These are phyloP conservation scores for Drosophila melanocephala DNA, from an alignment of 2,888 invertebrate genomes.

Conservation along the genomic window DNA sequence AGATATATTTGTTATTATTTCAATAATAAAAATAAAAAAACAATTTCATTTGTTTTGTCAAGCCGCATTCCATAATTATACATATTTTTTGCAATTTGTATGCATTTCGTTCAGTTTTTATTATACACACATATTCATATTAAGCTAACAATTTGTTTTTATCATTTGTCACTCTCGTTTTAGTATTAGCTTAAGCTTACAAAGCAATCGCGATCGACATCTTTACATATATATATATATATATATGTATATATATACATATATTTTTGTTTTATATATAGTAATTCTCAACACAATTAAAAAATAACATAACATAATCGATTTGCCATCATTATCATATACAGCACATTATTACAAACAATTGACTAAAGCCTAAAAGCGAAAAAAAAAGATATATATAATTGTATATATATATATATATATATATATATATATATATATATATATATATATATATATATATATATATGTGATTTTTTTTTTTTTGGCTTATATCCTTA, in stretches of 20 bases:
- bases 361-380: conserved; percentile 77
- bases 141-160: conserved; percentile 54
- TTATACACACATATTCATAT: conserved; percentile 40
- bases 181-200: conserved; percentile 50
- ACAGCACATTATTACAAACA: conserved; percentile 68
- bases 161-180: conserved; percentile 32
- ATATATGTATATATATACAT: conserved; percentile 10
- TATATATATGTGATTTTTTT: conserved; percentile 25
- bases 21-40: conserved; percentile 41
- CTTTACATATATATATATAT: conserved; percentile 28
- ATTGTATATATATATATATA: conserved; percentile 30
- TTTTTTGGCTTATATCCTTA: conserved; percentile 56
- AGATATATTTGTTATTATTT: conserved; percentile 18
- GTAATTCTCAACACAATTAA: conserved; percentile 65
- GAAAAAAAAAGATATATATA: conserved; percentile 54
- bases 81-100: conserved; percentile 32
- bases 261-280: conserved; percentile 10
- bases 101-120: conserved; percentile 47
- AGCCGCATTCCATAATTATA: conserved; percentile 52
- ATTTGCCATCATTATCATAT: conserved; percentile 57
- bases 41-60: conserved; percentile 44
- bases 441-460: conserved; percentile 29
- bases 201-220: conserved; percentile 44
- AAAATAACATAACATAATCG: conserved; percentile 70
- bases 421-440: conserved; percentile 31